Base-by-base conservation (phyloP, 1,140 invertebrate genomes). In the Bombus pyrosoma region DNA sequence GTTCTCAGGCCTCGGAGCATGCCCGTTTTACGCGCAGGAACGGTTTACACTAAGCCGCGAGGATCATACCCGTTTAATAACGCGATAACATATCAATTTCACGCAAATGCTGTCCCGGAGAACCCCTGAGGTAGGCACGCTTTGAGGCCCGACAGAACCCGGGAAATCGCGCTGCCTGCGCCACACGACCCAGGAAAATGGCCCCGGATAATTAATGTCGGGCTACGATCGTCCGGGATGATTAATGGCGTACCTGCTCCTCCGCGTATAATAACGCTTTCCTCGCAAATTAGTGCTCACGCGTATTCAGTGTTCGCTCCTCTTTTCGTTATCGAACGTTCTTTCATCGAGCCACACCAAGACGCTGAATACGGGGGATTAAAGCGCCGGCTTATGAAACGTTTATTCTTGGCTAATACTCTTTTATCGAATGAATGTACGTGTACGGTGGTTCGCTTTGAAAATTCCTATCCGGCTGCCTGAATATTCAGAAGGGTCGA, bases 1-100 rank as follows among this genome's bases (percentile, higher is more conserved):
- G 32, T 89, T 88, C 87, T 88, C 74, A 82, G 83, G 85, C 59
- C 68, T 77, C 79, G 43, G 53, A 68, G 43, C 76, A 39, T 59
- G 73, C 69, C 76, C 87, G 88, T 89, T 89, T 89, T 89, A 81
- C 88, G 77, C 81, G 62, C 77, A 28, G 81, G 74, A 89, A 85
- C 81, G 83, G 89, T 93, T 92, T 92, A 89, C 86, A 86, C 86
- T 89, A 91, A 93, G 92, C 92, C 90, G 76, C 83, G 73, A 78
- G 88, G 90, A 92, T 92, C 87, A 89, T 85, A 85, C 83, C 83
- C 88, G 86, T 93, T 92, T 92, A 93, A 93, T 93, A 93, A 93
- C 90, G 92, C 87, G 93, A 93, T 91, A 93, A 93, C 92, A 91
- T 93, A 94, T 94, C 93, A 94, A 94, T 94, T 93, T 94, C 92